phyloP scores from a whole-genome alignment of 2,888 invertebrate species.

The Cephus runcator region DNA sequence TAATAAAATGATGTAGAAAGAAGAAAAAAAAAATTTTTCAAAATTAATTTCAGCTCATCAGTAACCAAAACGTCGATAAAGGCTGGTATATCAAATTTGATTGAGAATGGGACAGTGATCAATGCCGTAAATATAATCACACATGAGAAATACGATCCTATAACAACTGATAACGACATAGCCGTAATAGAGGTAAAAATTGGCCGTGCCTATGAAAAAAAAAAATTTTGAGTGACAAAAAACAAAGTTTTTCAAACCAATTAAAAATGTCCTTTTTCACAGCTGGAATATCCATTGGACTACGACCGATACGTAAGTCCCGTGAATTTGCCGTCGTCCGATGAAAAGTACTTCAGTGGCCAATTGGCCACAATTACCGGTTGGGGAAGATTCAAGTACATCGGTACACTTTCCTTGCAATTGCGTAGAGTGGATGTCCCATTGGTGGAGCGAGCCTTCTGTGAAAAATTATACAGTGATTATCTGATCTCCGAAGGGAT shows the following conservation, averaged over 20 bases:
- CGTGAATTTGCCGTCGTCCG: background rate
- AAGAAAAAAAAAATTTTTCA: background rate
- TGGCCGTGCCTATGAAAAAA: no score
- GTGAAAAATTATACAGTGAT: background rate
- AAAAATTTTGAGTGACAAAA: no score
- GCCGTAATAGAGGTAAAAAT: constrained; percentile 46
- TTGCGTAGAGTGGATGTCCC: background rate
- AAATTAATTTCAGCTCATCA: constrained; percentile 19
- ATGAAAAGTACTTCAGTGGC: background rate
- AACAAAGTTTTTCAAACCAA: no score
- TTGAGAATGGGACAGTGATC: constrained; percentile 10
- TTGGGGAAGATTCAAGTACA: background rate
- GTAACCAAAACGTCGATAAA: background rate
- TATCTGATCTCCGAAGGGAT: constrained; percentile 67
- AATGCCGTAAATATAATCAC: constrained; percentile 33
- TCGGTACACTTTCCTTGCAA: background rate
- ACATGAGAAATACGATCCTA: constrained; percentile 46
- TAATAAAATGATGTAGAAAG: background rate
- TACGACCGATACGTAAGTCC: background rate
- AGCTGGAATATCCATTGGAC: background rate
- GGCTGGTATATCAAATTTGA: background rate
- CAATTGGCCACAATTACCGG: background rate
- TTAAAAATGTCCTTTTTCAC: background rate
- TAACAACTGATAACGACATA: constrained; percentile 52
- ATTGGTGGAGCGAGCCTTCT: background rate